Percentiles rank a stretch among this genome's conserved stretches.
Conservation (phyloP, 2,888 invertebrate species). For the Hecatera dysodea region DNA sequence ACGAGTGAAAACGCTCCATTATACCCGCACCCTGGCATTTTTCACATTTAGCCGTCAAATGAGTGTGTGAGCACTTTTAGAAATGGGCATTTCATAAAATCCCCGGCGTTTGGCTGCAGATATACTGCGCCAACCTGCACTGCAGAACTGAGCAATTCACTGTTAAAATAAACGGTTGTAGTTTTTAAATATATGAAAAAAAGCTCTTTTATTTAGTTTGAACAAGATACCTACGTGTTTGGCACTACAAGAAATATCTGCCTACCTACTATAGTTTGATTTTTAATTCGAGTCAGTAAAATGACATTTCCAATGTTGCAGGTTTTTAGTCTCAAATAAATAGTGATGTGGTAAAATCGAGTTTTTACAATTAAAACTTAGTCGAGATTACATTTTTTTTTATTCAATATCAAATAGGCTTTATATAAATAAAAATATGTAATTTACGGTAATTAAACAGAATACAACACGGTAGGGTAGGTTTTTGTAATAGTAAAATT, state of each 20-base stretch:
- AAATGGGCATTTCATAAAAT: slow-evolving; percentile 54
- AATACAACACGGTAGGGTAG: too few relatives aligned
- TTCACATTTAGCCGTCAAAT: slow-evolving; percentile 49
- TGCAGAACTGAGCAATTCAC: slow-evolving; percentile 56
- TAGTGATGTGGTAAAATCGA: too few relatives aligned
- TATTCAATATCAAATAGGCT: too few relatives aligned
- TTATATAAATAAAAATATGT: too few relatives aligned
- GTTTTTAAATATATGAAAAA: slow-evolving; percentile 9
- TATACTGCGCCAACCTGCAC: slow-evolving; percentile 57
- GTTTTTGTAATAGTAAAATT: too few relatives aligned
- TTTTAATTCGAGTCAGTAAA: too few relatives aligned
- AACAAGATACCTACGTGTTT: slow-evolving; percentile 9
- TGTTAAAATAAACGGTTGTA: slow-evolving; percentile 5
- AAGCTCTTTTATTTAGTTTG: not conserved
- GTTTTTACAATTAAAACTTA: too few relatives aligned
- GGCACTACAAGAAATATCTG: not conserved
- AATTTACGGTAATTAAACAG: too few relatives aligned
- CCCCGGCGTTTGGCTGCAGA: slow-evolving; percentile 55
- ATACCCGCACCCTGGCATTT: slow-evolving; percentile 29
- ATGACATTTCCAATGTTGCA: too few relatives aligned
- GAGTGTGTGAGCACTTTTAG: slow-evolving; percentile 35
- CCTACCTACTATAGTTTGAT: too few relatives aligned
- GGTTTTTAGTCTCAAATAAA: too few relatives aligned
- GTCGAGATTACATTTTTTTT: too few relatives aligned
- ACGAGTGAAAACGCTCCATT: slow-evolving; percentile 37